Base-by-base conservation (phyloP, 2,113 vertebrate genomes). In the Origma solitaria region DNA sequence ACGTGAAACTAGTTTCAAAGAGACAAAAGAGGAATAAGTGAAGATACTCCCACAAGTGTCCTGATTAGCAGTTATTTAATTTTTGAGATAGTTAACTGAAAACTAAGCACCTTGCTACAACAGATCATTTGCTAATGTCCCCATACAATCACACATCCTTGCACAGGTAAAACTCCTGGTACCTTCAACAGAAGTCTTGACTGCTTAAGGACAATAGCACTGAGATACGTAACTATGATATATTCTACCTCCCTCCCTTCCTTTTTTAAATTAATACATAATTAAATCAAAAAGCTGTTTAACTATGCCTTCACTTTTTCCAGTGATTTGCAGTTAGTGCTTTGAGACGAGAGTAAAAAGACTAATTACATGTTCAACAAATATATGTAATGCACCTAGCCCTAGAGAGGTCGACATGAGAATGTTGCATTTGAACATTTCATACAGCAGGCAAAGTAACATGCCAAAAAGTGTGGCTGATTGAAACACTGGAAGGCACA, bases 1-100 rank as follows among this genome's bases (percentile, higher is more conserved):
- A 97, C 98, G 99, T 97, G 99, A 99, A 95, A 99, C 99, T 99
- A 98, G 98, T 99, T 98, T 98, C 98, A 98, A 98, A 98, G 98
- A 99, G 97, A 99, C 98, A 98, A 99, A 98, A 98, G 96, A 98
- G 98, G 98, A 98, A 98, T 96, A 98, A 97, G 97, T 98, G 96
- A 98, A 98, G 97, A 97, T 88, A 97, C 49, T 97, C 95, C 90
- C 92, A 96, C 58, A 83, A 94, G 92, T 91, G 33, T 94, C 44
- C 94, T 92, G 68, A 64, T 96, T 82, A 97, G 88, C 77, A 86
- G 71, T 88, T 91, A 93, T 82, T 94, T 92, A 81, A 86, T 53
- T 95, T 88, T 89, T 86, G 50, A 92, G 79, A 53, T 38, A 78
- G 40, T 88, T 87, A 91, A 77, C 50, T 86, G 84, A 96, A 91